Percentiles rank a stretch among this genome's conserved stretches.
These are phyloP conservation scores for Lateolabrax maculatus DNA, from an alignment of 2,797 vertebrate genomes.

Conservation along the genomic window DNA sequence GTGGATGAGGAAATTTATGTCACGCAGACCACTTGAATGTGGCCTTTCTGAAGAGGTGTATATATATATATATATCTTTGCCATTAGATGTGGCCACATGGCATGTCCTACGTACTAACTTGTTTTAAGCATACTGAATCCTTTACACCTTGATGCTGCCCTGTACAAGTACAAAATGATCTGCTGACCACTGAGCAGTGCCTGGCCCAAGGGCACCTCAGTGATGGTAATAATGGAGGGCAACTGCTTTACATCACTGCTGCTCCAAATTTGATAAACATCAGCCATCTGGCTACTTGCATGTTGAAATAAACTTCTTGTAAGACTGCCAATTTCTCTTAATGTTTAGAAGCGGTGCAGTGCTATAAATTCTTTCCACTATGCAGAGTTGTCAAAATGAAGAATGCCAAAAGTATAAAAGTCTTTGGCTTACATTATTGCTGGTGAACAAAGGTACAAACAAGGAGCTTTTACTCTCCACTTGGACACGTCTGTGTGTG, in stretches of 20 bases:
- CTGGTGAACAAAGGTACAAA: constrained; percentile 33
- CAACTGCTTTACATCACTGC: constrained; percentile 6
- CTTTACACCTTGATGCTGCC: not conserved
- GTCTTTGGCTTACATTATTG: constrained; percentile 30
- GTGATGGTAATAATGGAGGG: not conserved
- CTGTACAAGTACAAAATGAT: not conserved
- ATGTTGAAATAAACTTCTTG: constrained; percentile 23
- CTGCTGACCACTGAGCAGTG: not conserved
- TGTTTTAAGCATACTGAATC: not conserved
- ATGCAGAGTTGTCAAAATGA: constrained; percentile 40
- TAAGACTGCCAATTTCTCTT: constrained; percentile 30
- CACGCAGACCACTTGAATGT: not conserved
- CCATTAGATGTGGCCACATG: not conserved
- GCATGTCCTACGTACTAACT: not conserved
- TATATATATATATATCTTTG: not conserved
- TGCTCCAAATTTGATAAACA: constrained; percentile 38
- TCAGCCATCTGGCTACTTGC: constrained; percentile 47
- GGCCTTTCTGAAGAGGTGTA: not conserved
- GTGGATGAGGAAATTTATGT: not conserved
- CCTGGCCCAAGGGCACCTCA: constrained; percentile 15
- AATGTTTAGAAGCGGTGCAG: constrained; percentile 21
- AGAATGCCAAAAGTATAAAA: constrained; percentile 39
- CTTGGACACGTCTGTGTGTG: constrained; percentile 22
- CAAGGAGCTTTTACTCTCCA: constrained; percentile 4
- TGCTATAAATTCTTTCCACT: constrained; percentile 38